phyloP scores from a whole-genome alignment of 2,797 vertebrate species.

The Cynodonichthys magdalenae region DNA sequence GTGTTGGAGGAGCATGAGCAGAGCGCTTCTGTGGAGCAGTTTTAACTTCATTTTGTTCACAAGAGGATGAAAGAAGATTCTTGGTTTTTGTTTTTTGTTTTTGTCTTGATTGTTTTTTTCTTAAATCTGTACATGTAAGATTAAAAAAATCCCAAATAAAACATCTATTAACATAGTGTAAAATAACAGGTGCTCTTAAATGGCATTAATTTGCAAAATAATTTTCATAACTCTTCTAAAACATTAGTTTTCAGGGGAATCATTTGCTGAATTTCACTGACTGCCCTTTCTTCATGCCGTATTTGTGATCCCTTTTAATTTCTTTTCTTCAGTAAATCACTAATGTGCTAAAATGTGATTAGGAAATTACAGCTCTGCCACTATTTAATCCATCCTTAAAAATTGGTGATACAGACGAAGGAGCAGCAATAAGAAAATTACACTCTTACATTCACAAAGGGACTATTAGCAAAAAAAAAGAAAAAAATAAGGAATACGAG shows the following conservation, averaged over 20 bases:
- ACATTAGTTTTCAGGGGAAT: constrained; percentile 44
- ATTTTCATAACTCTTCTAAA: constrained; percentile 27
- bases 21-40: constrained; percentile 8
- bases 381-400: constrained; percentile 42
- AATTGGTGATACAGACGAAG: constrained; percentile 26
- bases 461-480: constrained; percentile 2
- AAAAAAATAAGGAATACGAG: constrained; percentile 16
- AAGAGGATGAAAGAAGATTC: constrained; percentile 11
- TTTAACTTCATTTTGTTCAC: constrained; percentile 4
- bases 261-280: constrained; percentile 47
- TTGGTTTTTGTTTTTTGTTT: not conserved
- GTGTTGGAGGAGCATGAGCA: constrained; percentile 22
- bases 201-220: constrained; percentile 47
- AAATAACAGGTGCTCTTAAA: constrained; percentile 39
- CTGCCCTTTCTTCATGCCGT: constrained; percentile 31
- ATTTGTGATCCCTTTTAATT: constrained; percentile 46
- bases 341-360: constrained; percentile 54
- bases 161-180: constrained; percentile 28
- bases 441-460: constrained; percentile 24
- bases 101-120: not conserved
- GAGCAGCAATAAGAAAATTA: constrained; percentile 14
- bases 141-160: constrained; percentile 32
- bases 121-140: constrained; percentile 24
- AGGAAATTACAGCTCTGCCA: constrained; percentile 41
- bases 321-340: constrained; percentile 46